Base-by-base conservation (phyloP, 2,888 invertebrate genomes). In the Ophion ventricosus region DNA sequence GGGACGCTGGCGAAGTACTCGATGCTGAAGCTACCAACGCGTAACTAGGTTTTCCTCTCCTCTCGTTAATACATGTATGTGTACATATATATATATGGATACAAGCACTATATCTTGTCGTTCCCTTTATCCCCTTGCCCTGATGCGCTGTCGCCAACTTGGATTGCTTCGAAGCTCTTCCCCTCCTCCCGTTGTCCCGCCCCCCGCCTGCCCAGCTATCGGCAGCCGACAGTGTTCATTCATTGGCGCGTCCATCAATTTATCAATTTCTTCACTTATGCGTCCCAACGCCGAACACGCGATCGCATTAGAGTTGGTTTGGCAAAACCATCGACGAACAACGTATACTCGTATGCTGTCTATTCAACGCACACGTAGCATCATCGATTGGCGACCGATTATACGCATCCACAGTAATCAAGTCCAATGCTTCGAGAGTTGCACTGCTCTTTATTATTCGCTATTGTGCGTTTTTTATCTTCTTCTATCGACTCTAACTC, bases 211-310 rank as follows among this genome's bases (percentile, higher is more conserved):
- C 11, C 43, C 61, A 59, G 43, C 73, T 59, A 63, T 54, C 72
- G 72, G 56, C 73, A 40, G 54, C 61, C 73, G 82, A 75, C 82
- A 82, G 75, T 79, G 72, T 79, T 84, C 82, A 82, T 69, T 78
- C 81, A 82, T 78, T 75, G 35, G 78, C 82, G 75, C 84, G 78
- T 84, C 81, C 83, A 82, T 87, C 86, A 87, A 88, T 88, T 88
- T 88, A 86, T 87, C 88, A 87, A 88, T 88, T 87, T 82, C 77
- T 86, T 87, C 88, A 63, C 83, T 84, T 81, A 85, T 67, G 73
- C 57, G 66, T 72, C 80, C 78, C 85, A 83, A 84, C 88, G 83
- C 74, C 85, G 85, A 88, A 86, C 86, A 86, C 85, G 86, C 87
- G 87, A 87, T 80, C 87, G 85, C 73, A 86, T 87, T 85, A 86